Percentiles rank a stretch among this genome's conserved stretches.
phyloP scores from a whole-genome alignment of 2,888 invertebrate species.

The Heliconius charithonia region DNA sequence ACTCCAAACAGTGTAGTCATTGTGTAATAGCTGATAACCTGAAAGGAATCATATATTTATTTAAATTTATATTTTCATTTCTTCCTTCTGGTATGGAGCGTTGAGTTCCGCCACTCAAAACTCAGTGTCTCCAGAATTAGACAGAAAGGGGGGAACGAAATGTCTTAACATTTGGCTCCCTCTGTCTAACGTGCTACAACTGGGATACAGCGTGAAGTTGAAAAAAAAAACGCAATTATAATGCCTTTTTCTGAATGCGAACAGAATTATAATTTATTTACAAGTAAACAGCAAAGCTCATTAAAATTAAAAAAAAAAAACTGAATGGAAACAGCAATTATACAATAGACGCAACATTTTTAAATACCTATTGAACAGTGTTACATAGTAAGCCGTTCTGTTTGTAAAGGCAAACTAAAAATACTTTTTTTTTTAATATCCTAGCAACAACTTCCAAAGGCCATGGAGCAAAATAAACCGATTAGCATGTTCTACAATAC shows the following conservation, averaged over 20 bases:
- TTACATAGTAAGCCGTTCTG: conserved; percentile 41
- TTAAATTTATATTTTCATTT: no score
- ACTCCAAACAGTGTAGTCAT: no score
- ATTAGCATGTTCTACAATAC: conserved; percentile 50
- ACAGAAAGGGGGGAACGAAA: no score
- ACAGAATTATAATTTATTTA: neutral
- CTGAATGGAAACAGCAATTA: conserved; percentile 11
- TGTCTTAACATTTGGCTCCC: no score
- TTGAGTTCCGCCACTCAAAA: no score
- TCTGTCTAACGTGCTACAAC: no score
- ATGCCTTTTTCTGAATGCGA: neutral
- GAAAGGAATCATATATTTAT: no score
- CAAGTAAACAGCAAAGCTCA: neutral
- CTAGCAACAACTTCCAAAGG: conserved; percentile 34
- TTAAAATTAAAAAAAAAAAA: conserved; percentile 7
- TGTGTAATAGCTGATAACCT: no score
- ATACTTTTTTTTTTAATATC: conserved; percentile 28
- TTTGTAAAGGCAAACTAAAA: conserved; percentile 36
- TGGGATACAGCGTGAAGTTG: no score
- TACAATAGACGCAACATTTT: conserved; percentile 13
- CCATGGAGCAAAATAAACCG: conserved; percentile 49
- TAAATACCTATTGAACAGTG: conserved; percentile 31
- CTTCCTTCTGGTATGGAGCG: no score
- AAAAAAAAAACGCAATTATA: neutral
- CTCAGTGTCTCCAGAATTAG: no score